phyloP scores from a whole-genome alignment of 2,113 vertebrate genomes.

The Lutjanus erythropterus region DNA sequence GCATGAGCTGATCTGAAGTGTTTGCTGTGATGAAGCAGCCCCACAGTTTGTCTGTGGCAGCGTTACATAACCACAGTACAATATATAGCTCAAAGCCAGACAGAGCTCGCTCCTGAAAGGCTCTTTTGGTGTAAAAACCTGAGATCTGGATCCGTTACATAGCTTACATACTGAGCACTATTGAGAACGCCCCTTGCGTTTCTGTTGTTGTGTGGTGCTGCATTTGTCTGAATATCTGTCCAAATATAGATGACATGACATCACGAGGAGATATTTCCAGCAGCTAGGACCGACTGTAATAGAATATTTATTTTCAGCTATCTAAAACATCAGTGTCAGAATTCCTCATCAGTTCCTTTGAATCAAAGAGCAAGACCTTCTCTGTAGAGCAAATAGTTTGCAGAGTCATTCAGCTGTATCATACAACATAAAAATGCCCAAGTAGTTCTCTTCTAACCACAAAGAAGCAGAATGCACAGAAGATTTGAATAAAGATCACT shows the following conservation, averaged over 20 bases:
- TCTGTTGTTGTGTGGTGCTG: constrained; percentile 10
- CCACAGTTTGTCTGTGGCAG: constrained; percentile 3
- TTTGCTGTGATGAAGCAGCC: not conserved
- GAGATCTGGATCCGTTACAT: not conserved
- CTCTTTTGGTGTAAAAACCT: not conserved
- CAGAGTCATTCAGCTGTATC: not conserved
- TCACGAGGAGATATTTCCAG: constrained; percentile 47
- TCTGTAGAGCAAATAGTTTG: not conserved
- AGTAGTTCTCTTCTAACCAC: not conserved
- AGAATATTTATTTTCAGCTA: constrained; percentile 37
- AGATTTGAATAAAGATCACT: not conserved
- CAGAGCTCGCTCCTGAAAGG: not conserved
- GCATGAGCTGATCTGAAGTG: not conserved
- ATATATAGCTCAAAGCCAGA: constrained; percentile 13
- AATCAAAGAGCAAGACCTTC: constrained; percentile 11
- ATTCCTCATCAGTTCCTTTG: not conserved
- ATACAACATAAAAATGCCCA: not conserved
- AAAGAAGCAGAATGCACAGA: not conserved
- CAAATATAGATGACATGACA: constrained; percentile 42
- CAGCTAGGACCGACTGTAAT: constrained; percentile 4
- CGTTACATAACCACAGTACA: constrained; percentile 18
- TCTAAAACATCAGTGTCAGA: constrained; percentile 11
- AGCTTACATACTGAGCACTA: not conserved
- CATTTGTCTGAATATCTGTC: constrained; percentile 9
- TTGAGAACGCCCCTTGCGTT: not conserved